Base-by-base conservation (phyloP, 1,140 invertebrate genomes). In the Pemphigus obesinymphae region DNA sequence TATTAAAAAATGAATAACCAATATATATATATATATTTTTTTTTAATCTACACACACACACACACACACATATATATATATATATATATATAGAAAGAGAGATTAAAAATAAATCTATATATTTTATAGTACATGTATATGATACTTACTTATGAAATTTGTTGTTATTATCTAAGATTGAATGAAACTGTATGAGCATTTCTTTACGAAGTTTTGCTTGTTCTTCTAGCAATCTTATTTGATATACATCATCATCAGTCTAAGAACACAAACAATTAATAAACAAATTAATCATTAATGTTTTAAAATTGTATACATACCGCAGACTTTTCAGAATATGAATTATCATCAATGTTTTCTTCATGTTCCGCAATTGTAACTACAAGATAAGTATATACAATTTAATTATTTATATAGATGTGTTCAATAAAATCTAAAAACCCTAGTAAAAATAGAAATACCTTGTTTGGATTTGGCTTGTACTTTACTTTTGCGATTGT, bases 191-290 rank as follows among this genome's bases (percentile, higher is more conserved):
- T 63, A 4, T 17, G 7, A 48, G 50, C n/a, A 63, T 29, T 29
- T 73, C 70, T 82, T 72, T 70, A 34, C 61, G 40, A 20, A 85
- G 68, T 53, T 84, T 82, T 45, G 85, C 63, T 26, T 84, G 82
- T 11, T 50, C 63, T 3, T 83, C 29, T 11, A 73, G 34, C 23
- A 88, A 83, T 84, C 88, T 85, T 26, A 85, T 85, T 80, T 86
- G 87, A 8, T 88, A 82, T 15, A 84, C 82, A 66, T 86, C 83
- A 81, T 88, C 88, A 80, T 87, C 86, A 5, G 86, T 31, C 70
- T 73, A 50, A 31, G 1, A 45, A 29, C 37, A 76, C 11, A 73
- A n/a, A n/a, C n/a, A n/a, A 2, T 29, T 31, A 29, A 40, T 37
- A 37, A n/a, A n/a, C n/a, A n/a, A n/a, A n/a, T n/a, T n/a, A n/a